Evolutionary conservation across 2,797 vertebrate genomes (phyloP), one percentile per base, ranked within the genome.

Genomic region (Chromobotia macracanthus): DNA sequence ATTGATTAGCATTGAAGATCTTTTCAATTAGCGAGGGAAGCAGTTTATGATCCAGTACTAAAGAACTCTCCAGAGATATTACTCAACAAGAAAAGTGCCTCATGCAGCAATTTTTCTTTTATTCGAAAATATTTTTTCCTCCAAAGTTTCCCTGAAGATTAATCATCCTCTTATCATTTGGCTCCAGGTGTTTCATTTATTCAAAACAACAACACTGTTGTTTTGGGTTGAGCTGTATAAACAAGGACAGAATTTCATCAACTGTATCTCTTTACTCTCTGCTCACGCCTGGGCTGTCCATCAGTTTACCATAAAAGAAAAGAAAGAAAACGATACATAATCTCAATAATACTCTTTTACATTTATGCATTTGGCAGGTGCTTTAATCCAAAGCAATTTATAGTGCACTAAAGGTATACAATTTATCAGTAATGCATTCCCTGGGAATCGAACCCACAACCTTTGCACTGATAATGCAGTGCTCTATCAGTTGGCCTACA

Each of bases 121-220:
- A 65, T 72, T 72, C 50, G 51, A 53, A 77, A 79, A 72, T 69
- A 46, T 77, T 77, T 69, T 77, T 28, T 15, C 15, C 44, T 70
- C 41, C 69, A 72, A 64, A 79, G 16, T 79, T 53, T 79, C 77
- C 77, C 69, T 64, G 69, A 72, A 79, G 77, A 79, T 79, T 79
- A 79, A 79, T 79, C 77, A 72, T 79, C 35, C 69, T 72, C 77
- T 72, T 79, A 79, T 79, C 69, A 8, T 79, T 72, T 79, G 53
- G 58, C 48, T 72, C 61, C 77, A 66, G 77, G 77, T 55, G 77
- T 35, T 72, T 79, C 69, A 72, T 79, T 79, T 72, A 72, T 72
- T 72, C 69, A 79, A 72, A 79, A 72, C 77, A 72, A 79, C 48
- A 28, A 63, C 7, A 70, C 11, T 53, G 56, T 51, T 53, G 61